Conservation (phyloP, 2,888 invertebrate species). For the Pollenia labialis region DNA sequence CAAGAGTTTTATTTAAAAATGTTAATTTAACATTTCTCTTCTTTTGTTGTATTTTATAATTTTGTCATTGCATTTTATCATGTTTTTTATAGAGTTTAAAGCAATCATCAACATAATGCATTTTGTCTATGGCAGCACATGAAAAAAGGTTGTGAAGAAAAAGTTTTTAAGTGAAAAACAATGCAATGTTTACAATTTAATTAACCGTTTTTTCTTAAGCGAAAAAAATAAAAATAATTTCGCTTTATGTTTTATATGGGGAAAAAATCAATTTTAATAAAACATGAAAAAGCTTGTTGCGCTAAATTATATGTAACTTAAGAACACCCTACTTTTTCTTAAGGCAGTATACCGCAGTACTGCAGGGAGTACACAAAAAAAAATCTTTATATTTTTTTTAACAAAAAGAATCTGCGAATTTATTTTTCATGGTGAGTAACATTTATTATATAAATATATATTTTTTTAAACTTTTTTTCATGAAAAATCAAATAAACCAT, state of each 20-base stretch:
- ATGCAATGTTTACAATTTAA: constrained; percentile 32
- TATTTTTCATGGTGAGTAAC: no score
- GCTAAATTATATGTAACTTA: no score
- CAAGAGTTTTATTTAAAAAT: constrained; percentile 34
- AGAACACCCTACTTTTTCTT: no score
- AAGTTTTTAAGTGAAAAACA: constrained; percentile 15
- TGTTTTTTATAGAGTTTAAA: constrained; percentile 2
- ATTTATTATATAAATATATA: no score
- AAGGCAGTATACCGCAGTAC: no score
- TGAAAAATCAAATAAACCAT: no score
- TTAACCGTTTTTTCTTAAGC: constrained; percentile 35
- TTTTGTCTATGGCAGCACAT: constrained; percentile 17
- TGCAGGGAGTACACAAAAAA: no score
- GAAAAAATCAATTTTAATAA: background rate
- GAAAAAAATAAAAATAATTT: constrained; percentile 5
- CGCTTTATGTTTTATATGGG: constrained; percentile 24
- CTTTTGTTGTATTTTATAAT: constrained; percentile 32
- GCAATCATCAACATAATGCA: constrained; percentile 41
- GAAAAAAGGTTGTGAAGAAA: constrained; percentile 36
- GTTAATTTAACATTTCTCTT: constrained; percentile 36
- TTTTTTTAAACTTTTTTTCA: no score
- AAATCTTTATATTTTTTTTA: no score
- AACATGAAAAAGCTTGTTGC: background rate
- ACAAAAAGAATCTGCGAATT: no score
- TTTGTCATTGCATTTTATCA: constrained; percentile 11